Evolutionary conservation across 2,797 vertebrate species (phyloP).

Genomic region (Xenopus petersii): DNA sequence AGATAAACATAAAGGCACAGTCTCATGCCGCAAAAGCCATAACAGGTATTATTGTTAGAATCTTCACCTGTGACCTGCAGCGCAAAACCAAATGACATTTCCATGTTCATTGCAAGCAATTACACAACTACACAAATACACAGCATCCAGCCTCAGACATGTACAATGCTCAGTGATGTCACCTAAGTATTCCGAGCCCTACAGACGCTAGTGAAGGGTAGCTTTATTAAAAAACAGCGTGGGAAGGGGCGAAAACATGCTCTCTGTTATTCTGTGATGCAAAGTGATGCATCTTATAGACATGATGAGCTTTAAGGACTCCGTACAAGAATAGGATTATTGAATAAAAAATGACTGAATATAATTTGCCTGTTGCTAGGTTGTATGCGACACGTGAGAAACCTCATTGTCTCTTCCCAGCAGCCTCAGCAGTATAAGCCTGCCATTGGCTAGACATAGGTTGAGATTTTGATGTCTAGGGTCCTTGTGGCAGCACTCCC

Average conservation of each 20-base stretch:
- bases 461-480: neutral
- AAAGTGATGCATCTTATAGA: neutral
- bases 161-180: no score
- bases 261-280: neutral
- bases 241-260: neutral
- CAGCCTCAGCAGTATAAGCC: slow-evolving; percentile 8
- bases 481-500: neutral
- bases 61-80: no score
- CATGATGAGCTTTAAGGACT: neutral
- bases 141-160: no score
- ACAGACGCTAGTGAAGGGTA: no score
- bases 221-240: neutral
- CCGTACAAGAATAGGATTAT: neutral
- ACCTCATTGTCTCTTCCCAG: slow-evolving; percentile 6
- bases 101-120: no score
- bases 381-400: neutral
- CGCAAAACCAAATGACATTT: no score
- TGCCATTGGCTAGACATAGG: slow-evolving; percentile 8
- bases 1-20: no score
- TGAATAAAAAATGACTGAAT: slow-evolving; percentile 22
- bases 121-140: no score
- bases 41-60: no score
- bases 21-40: no score
- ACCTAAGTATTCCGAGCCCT: no score
- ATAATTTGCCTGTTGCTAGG: slow-evolving; percentile 30